Evolutionary conservation across 2,113 vertebrate genomes (phyloP).

Genomic region (Ictalurus furcatus): DNA sequence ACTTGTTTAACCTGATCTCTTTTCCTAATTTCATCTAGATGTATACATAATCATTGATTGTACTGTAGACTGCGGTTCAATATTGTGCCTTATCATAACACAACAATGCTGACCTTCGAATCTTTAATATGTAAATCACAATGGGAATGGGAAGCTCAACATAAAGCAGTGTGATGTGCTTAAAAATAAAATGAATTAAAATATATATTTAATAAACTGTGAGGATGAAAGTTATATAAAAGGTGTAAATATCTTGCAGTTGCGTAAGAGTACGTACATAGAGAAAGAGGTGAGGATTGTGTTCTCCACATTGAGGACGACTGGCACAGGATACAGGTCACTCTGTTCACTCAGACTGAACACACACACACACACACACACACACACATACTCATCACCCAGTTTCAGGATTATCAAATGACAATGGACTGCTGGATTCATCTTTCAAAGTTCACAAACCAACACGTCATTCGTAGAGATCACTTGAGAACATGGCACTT

Average conservation of each 20-base stretch:
- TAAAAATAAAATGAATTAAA: neutral
- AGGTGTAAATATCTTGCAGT: neutral
- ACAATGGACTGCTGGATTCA: neutral
- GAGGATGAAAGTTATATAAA: neutral
- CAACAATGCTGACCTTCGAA: too few relatives aligned
- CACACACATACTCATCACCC: neutral
- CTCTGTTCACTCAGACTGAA: conserved; percentile 84
- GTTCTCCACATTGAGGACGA: conserved; percentile 80
- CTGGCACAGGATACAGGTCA: conserved; percentile 73
- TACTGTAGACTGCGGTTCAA: too few relatives aligned
- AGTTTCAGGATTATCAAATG: neutral
- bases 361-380: conserved; percentile 16
- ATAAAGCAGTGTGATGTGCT: neutral
- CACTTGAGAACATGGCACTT: conserved; percentile 60
- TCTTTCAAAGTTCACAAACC: neutral
- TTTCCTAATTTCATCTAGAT: too few relatives aligned
- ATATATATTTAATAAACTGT: neutral
- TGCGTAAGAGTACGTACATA: conserved; percentile 71
- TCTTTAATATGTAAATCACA: neutral
- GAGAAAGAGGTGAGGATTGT: conserved; percentile 77
- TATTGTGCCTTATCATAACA: too few relatives aligned
- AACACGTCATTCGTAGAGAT: neutral
- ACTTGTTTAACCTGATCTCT: too few relatives aligned
- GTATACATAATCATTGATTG: too few relatives aligned
- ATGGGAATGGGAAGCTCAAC: neutral